A percentile compares a stretch with the other conserved stretches of the same genome.
Evolutionary conservation across 2,113 vertebrate genomes (phyloP).

Genomic region (Calypte anna): DNA sequence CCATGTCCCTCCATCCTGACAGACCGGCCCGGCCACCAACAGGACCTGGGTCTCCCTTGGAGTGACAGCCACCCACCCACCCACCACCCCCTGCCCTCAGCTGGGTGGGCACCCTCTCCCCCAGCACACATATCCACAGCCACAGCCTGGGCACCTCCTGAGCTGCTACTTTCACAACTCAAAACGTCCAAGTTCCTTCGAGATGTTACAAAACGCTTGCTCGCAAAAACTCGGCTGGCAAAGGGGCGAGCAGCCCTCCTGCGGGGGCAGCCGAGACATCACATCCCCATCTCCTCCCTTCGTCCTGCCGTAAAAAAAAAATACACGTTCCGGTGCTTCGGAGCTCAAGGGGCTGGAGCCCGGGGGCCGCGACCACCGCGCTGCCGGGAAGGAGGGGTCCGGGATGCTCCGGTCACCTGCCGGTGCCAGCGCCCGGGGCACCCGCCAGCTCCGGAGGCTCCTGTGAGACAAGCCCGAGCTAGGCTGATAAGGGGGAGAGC

Average conservation of each 20-base stretch:
- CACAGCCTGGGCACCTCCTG: background rate
- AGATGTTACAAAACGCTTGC: background rate
- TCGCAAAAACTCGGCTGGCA: background rate
- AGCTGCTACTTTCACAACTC: background rate
- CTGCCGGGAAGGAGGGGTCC: background rate
- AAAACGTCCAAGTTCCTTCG: background rate
- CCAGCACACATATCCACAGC: background rate
- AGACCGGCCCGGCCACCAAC: background rate
- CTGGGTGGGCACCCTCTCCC: background rate
- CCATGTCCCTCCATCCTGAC: background rate
- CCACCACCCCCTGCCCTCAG: background rate
- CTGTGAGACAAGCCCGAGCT: background rate
- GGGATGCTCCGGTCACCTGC: background rate
- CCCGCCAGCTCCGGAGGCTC: background rate
- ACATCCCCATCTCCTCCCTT: fast-evolving
- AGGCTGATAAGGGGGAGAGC: too few relatives aligned
- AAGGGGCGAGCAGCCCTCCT: background rate
- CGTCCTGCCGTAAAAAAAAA: background rate
- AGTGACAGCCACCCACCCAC: background rate
- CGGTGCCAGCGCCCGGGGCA: background rate
- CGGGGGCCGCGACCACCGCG: background rate
- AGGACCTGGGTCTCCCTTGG: fast-evolving
- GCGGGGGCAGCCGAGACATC: background rate
- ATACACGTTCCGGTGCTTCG: fast-evolving
- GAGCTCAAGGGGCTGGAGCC: background rate